phyloP scores from a whole-genome alignment of 1,140 invertebrate species.

The Camponotus vicinus region DNA sequence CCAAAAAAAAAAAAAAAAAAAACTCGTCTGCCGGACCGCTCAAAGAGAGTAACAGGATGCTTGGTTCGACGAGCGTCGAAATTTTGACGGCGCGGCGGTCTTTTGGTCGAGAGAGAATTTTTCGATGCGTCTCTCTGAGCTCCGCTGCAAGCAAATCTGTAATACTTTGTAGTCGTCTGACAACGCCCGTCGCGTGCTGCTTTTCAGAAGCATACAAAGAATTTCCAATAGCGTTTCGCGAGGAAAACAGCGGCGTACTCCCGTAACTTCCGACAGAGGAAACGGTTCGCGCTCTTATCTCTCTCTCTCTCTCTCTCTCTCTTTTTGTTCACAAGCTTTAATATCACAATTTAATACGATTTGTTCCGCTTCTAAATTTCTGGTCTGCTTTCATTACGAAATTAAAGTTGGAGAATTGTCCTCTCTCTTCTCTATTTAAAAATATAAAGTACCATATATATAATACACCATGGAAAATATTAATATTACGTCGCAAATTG shows the following conservation, averaged over 20 bases:
- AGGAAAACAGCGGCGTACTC: conserved; percentile 56
- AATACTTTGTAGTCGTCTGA: conserved; percentile 52
- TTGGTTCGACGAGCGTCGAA: neutral
- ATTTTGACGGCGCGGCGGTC: neutral
- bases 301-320: neutral
- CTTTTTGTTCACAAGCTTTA: neutral
- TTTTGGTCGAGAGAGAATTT: conserved; percentile 31
- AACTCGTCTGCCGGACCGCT: neutral
- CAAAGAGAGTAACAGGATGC: neutral
- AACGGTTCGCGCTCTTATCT: conserved; percentile 40
- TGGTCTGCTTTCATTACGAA: neutral
- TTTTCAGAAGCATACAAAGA: conserved; percentile 64
- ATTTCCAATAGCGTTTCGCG: conserved; percentile 69
- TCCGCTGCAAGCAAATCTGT: conserved; percentile 39
- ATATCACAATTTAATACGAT: conserved; percentile 42
- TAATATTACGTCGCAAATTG: too few species aligned
- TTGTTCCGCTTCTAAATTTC: conserved; percentile 12
- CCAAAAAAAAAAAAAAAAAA: neutral
- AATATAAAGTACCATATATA: too few species aligned
- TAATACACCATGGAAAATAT: too few species aligned
- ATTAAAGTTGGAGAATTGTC: neutral
- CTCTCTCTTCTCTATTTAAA: neutral
- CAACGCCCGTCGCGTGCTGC: conserved; percentile 30
- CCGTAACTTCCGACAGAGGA: conserved; percentile 52
- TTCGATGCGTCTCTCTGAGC: neutral